phyloP scores from a whole-genome alignment of 2,113 vertebrate species.

The Miniopterus natalensis region DNA sequence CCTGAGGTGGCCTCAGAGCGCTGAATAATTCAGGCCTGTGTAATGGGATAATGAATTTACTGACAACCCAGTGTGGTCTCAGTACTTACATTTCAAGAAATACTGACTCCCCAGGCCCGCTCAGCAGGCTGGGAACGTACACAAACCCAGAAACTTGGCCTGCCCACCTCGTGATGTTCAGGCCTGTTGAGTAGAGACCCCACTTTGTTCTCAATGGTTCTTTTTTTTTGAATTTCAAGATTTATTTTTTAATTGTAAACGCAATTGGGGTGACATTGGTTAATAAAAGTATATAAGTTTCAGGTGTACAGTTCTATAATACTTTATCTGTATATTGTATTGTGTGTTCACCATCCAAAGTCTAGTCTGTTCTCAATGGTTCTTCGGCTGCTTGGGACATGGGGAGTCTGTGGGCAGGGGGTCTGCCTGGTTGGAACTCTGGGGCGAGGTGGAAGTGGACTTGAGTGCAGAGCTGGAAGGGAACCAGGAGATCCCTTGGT shows the following conservation, averaged over 20 bases:
- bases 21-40: conserved; percentile 94
- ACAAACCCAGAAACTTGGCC: neutral
- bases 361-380: neutral
- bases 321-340: neutral
- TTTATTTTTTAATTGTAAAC: neutral
- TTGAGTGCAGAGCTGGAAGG: neutral
- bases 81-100: conserved; percentile 87
- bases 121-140: conserved; percentile 81
- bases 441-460: neutral
- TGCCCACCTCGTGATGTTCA: neutral
- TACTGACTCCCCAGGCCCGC: conserved; percentile 83
- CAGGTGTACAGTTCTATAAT: neutral
- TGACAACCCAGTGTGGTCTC: conserved; percentile 86
- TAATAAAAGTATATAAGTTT: neutral
- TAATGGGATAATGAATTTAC: conserved; percentile 92
- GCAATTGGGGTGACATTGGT: neutral
- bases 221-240: neutral
- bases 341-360: neutral
- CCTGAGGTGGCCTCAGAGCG: conserved; percentile 94
- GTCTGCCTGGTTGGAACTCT: neutral
- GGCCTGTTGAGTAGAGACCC: neutral
- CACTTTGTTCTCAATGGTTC: neutral
- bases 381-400: neutral
- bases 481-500: neutral
- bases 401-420: neutral